phyloP scores from a whole-genome alignment of 2,888 invertebrate genomes.

The Alitta virens region DNA sequence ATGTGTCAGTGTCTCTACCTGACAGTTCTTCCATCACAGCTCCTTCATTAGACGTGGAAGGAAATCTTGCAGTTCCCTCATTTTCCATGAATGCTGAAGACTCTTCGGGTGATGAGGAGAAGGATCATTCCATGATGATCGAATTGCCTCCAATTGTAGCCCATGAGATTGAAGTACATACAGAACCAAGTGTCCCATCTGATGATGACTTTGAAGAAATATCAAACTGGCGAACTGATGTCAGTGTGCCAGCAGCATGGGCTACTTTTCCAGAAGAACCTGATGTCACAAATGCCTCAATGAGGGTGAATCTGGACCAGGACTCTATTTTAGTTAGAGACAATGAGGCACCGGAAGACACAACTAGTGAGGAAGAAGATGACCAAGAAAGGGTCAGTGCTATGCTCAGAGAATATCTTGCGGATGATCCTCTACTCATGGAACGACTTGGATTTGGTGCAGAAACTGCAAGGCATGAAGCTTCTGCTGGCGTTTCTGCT shows the following conservation, averaged over 20 bases:
- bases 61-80: too few species aligned
- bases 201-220: not conserved
- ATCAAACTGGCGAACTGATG: too few species aligned
- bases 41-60: too few species aligned
- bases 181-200: not conserved
- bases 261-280: not conserved
- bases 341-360: not conserved
- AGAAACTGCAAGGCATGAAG: not conserved
- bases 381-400: not conserved
- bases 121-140: too few species aligned
- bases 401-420: constrained; percentile 12
- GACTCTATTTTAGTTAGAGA: constrained; percentile 9
- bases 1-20: too few species aligned
- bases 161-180: not conserved
- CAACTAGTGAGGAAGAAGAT: not conserved
- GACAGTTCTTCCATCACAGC: too few species aligned
- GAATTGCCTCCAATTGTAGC: not conserved
- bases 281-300: constrained; percentile 7
- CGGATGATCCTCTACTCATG: constrained; percentile 11
- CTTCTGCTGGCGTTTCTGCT: not conserved
- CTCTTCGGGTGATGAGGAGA: too few species aligned
- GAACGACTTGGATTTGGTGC: constrained; percentile 2
- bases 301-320: constrained; percentile 6
- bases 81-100: too few species aligned
- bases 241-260: too few species aligned